Conservation (phyloP, 1,140 invertebrate species). For the Coptotermes formosanus region DNA sequence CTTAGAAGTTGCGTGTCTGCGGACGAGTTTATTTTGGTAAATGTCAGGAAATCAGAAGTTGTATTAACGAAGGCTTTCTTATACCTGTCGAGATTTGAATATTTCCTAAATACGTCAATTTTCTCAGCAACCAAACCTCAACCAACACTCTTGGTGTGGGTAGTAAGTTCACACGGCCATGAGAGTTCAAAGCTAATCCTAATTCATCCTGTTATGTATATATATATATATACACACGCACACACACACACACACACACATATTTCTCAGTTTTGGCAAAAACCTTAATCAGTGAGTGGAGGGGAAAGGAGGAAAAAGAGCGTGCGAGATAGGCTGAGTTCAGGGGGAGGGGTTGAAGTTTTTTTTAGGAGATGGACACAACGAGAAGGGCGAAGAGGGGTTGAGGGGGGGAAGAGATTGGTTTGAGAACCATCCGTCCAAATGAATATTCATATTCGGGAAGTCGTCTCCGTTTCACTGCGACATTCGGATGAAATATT, state of each 20-base stretch:
- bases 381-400: background rate
- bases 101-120: too few relatives aligned
- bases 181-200: background rate
- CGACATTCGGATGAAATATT: constrained; percentile 16
- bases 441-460: constrained; percentile 14
- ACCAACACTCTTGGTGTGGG: background rate
- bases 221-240: too few relatives aligned
- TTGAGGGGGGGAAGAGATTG: background rate
- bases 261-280: constrained; percentile 3
- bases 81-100: too few relatives aligned
- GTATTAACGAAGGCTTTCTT: too few relatives aligned
- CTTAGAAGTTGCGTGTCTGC: too few relatives aligned
- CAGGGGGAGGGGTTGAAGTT: background rate
- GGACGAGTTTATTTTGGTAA: too few relatives aligned
- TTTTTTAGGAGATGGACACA: constrained; percentile 7
- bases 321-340: background rate
- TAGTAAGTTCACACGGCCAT: background rate
- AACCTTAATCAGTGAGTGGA: constrained; percentile 1
- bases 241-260: too few relatives aligned
- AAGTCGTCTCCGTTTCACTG: background rate
- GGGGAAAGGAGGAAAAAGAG: background rate
- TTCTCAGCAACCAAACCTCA: background rate
- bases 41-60: too few relatives aligned
- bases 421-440: background rate
- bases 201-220: background rate